Base-by-base conservation (phyloP, 2,113 vertebrate species). In the Megaceryle maxima region DNA sequence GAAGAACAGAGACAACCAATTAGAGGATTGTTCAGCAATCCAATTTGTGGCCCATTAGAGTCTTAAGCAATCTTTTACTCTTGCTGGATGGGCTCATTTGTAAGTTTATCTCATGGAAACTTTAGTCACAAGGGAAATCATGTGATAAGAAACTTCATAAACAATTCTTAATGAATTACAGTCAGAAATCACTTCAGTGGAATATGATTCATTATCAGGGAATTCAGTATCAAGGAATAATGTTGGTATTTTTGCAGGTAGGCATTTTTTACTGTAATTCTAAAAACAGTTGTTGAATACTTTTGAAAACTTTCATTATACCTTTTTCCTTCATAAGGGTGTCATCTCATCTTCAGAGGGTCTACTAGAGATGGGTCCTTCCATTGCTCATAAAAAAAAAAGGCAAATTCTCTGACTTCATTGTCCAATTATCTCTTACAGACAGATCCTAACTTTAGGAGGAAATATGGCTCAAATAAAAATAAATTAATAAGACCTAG, bases 1-100 rank as follows among this genome's bases (percentile, higher is more conserved):
- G 87, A 90, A 90, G 81, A 94, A 93, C 80, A 80, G 83, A 94
- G 48, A 93, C 77, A 92, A 77, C 79, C 92, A 82, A 96, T 93
- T 81, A 78, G 72, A 74, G 77, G 62, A 88, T 79, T 95, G 82
- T 67, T 66, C 87, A 93, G 88, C 74, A 96, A 96, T 95, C 94
- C 93, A 97, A 95, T 96, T 97, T 97, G 96, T 81, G 80, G 31
- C 82, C 93, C 87, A 93, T 94, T 93, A 84, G 46, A 88, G 83
- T 75, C 89, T 53, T 68, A 26, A 72, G 44, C 41, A 80, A 92
- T 94, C 87, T 88, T 92, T 78, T 60, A 64, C 39, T 73, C 68
- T 68, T 77, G 28, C 28, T 84, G 50, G 73, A 88, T 48, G 83
- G 50, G 41, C 53, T 82, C 88, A 95, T 89, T 87, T 93, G 35